These are phyloP conservation scores for Aphelenchoides fujianensis DNA, from an alignment of 1,140 invertebrate genomes.

Conservation along the genomic window DNA sequence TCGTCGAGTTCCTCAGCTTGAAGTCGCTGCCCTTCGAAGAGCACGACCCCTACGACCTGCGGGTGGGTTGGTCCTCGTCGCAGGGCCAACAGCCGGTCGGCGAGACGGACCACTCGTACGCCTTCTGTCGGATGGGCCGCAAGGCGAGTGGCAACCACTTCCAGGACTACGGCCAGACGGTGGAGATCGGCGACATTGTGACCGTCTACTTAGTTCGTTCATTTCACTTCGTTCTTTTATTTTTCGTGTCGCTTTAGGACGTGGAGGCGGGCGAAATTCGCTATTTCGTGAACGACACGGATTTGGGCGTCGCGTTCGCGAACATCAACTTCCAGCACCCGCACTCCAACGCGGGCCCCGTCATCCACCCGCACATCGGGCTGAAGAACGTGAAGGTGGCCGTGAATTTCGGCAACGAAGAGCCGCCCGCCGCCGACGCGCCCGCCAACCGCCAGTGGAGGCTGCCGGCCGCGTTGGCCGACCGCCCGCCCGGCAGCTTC, in stretches of 20 bases:
- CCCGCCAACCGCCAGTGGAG: not conserved
- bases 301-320: constrained; percentile 54
- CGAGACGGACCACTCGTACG: constrained; percentile 38
- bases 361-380: constrained; percentile 49
- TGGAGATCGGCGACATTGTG: constrained; percentile 49
- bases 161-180: constrained; percentile 31
- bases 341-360: not conserved
- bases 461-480: not conserved
- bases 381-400: constrained; percentile 56
- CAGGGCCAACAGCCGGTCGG: constrained; percentile 39
- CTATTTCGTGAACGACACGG: constrained; percentile 53
- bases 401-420: constrained; percentile 58
- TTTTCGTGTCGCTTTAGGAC: constrained; percentile 52
- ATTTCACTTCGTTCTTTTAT: no score
- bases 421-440: constrained; percentile 3
- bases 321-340: constrained; percentile 34
- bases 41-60: constrained; percentile 43
- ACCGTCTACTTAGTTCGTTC: no score
- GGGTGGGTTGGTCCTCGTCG: constrained; percentile 42
- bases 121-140: constrained; percentile 37
- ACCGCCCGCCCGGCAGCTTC: constrained; percentile 18
- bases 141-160: constrained; percentile 41
- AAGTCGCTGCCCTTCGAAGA: constrained; percentile 52
- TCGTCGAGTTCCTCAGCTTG: constrained; percentile 36
- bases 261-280: constrained; percentile 39